Evolutionary conservation across 2,797 vertebrate genomes (phyloP).

Genomic region (Pampus argenteus): DNA sequence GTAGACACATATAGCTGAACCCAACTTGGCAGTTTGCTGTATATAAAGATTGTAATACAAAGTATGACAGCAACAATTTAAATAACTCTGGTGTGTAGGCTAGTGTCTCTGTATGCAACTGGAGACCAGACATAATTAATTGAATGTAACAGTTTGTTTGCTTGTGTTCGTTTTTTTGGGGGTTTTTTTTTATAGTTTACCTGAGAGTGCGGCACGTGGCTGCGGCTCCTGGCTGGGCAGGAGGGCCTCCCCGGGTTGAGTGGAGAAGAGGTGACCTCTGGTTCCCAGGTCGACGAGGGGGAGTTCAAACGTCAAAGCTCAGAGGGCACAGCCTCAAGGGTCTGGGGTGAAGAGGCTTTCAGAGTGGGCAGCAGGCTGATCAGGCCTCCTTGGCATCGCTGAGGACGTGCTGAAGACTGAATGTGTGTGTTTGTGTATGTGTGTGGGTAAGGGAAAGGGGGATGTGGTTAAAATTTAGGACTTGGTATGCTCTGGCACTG

Average conservation of each 20-base stretch:
- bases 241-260: slow-evolving; percentile 86
- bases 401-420: slow-evolving; percentile 87
- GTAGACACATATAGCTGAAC: slow-evolving; percentile 20
- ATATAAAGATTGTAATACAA: not conserved
- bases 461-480: slow-evolving; percentile 83
- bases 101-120: not conserved
- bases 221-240: slow-evolving; percentile 86
- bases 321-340: slow-evolving; percentile 91
- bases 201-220: slow-evolving; percentile 87
- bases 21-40: not conserved
- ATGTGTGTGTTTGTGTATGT: slow-evolving; percentile 48
- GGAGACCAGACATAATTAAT: not conserved
- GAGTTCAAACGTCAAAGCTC: slow-evolving; percentile 84
- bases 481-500: slow-evolving; percentile 94
- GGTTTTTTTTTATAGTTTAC: slow-evolving; percentile 77
- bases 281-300: slow-evolving; percentile 89
- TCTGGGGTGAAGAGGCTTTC: slow-evolving; percentile 89
- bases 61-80: not conserved
- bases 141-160: not conserved
- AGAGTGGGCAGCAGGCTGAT: slow-evolving; percentile 88
- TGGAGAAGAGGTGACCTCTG: slow-evolving; percentile 84
- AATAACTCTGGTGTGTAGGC: slow-evolving; percentile 3
- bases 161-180: not conserved
- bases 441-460: slow-evolving; percentile 42
- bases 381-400: slow-evolving; percentile 96